Percentiles rank a stretch among this genome's conserved stretches.
These are phyloP conservation scores for Hybos culiciformis DNA, from an alignment of 2,888 invertebrate genomes.

Conservation along the genomic window DNA sequence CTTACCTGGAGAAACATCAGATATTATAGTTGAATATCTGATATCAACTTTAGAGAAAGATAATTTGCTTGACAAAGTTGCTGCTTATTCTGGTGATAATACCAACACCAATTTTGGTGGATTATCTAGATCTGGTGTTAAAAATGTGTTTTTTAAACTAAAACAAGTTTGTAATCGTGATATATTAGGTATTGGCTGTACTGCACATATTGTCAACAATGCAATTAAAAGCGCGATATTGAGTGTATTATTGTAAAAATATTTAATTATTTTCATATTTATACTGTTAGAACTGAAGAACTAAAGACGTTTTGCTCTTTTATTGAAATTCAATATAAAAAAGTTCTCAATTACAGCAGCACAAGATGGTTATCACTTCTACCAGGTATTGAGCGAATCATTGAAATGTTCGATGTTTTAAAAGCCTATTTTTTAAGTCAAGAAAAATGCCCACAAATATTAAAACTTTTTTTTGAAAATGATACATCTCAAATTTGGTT, in stretches of 20 bases:
- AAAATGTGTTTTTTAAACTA: too few species aligned
- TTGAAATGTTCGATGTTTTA: background rate
- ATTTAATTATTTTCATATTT: background rate
- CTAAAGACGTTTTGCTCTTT: background rate
- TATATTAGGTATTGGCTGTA: conserved; percentile 1
- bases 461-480: background rate
- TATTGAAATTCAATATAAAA: background rate
- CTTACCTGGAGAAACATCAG: too few species aligned
- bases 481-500: background rate
- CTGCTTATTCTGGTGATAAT: too few species aligned
- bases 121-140: too few species aligned
- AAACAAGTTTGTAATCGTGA: background rate
- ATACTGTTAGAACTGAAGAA: background rate
- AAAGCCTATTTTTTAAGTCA: background rate
- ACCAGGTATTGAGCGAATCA: background rate
- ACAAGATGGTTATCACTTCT: background rate
- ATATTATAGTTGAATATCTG: too few species aligned
- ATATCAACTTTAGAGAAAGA: too few species aligned
- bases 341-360: background rate
- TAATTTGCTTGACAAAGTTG: too few species aligned
- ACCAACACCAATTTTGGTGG: too few species aligned
- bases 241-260: background rate
- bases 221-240: conserved; percentile 1
- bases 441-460: background rate
- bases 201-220: conserved; percentile 1